These are phyloP conservation scores for Venusia cambrica DNA, from an alignment of 2,888 invertebrate genomes.

Conservation along the genomic window DNA sequence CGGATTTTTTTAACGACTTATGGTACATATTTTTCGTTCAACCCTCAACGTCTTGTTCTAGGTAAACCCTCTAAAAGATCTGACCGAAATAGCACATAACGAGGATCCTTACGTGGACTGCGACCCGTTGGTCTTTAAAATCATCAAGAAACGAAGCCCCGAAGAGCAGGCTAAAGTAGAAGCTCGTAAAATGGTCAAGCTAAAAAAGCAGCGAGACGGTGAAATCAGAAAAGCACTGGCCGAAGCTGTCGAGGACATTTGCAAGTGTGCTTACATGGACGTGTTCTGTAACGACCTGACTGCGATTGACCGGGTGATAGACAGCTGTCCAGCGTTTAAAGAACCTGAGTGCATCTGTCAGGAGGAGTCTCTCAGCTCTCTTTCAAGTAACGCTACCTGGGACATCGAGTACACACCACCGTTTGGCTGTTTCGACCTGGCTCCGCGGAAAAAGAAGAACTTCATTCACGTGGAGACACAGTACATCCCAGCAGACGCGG, in stretches of 20 bases:
- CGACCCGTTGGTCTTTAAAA: slow-evolving; percentile 85
- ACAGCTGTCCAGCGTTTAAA: slow-evolving; percentile 67
- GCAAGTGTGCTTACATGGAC: slow-evolving; percentile 77
- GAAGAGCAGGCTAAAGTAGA: slow-evolving; percentile 77
- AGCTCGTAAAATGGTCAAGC: slow-evolving; percentile 76
- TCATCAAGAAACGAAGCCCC: slow-evolving; percentile 81
- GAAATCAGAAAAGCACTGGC: slow-evolving; percentile 74
- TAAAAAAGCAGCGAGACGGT: slow-evolving; percentile 76
- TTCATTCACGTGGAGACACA: slow-evolving; percentile 83
- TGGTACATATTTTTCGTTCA: too few relatives aligned
- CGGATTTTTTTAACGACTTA: too few relatives aligned
- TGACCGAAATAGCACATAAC: slow-evolving; percentile 75
- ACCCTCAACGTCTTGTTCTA: slow-evolving; percentile 34
- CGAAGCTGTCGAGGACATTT: slow-evolving; percentile 66
- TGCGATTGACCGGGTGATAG: slow-evolving; percentile 70
- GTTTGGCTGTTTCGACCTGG: slow-evolving; percentile 83
- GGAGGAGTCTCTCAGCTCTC: slow-evolving; percentile 63
- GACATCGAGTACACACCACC: slow-evolving; percentile 88
- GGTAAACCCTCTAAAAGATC: slow-evolving; percentile 84
- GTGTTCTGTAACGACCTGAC: slow-evolving; percentile 69
- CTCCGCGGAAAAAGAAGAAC: slow-evolving; percentile 67
- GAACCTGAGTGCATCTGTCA: slow-evolving; percentile 67
- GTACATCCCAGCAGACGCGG: slow-evolving; percentile 80
- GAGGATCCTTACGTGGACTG: slow-evolving; percentile 86
- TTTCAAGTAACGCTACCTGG: slow-evolving; percentile 83